Base-by-base conservation (phyloP, 2,888 invertebrate species). In the Poecilobothrus nobilitatus region DNA sequence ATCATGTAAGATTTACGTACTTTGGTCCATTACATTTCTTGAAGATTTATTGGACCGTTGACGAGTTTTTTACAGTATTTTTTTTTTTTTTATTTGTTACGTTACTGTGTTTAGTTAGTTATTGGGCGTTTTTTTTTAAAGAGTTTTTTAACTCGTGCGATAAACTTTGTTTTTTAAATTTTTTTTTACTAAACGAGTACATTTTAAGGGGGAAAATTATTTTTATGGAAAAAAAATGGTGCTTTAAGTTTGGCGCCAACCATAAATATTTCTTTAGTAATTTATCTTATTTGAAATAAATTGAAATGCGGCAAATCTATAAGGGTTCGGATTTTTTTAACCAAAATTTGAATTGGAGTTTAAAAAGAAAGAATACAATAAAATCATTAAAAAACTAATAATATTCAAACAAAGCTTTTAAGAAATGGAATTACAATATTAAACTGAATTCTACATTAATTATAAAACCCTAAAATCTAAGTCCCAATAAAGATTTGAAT, bases 31-130 rank as follows among this genome's bases (percentile, higher is more conserved):
- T 53, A 53, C 18, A 53, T 53, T 53, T 53, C 53, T 53, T 27
- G 18, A 53, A 53, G 53, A 53, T 53, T 53, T 53, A 53, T 53
- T 53, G 53, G 53, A 53, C 53, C 53, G 53, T 53, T 53, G 53
- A 53, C 53, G 53, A 18, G 15, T 53, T 53, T 18, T 53, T 18
- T 18, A 6, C 15, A 18, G 7, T 53, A 15, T 53, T n/a, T 53
- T 53, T 53, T 53, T 53, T 53, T 53, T 15, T 53, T 53, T 53
- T 15, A 15, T 53, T 18, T 18, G 12, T 18, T 18, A 53, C 53
- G 53, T 53, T 53, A 53, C 53, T 18, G 15, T 53, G n/a, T 18
- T 53, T 18, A 18, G 53, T 53, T 18, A 18, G 53, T 53, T 53
- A 53, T 53, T 18, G 15, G 53, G 15, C 53, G 27, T 27, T 27